Conservation (phyloP, 2,797 vertebrate genomes). For the Squalus acanthias region DNA sequence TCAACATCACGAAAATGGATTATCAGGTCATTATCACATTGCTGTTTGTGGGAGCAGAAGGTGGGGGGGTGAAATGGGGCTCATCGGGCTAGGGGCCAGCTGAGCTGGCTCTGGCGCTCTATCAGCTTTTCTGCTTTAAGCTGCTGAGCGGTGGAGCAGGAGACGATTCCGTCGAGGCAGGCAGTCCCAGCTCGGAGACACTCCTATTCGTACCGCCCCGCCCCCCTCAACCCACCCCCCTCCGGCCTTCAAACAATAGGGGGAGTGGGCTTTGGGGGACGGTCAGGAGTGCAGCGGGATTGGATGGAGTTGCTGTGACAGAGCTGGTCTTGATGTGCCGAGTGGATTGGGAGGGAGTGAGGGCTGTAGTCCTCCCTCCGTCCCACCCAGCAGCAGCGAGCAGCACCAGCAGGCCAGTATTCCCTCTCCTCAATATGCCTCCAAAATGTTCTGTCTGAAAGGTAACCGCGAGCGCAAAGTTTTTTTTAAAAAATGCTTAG, state of each 20-base stretch:
- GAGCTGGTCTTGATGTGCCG: constrained; percentile 17
- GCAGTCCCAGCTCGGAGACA: not conserved
- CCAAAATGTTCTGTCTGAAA: constrained; percentile 84
- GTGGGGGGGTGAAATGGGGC: too few species aligned
- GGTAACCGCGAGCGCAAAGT: constrained; percentile 58
- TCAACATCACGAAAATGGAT: not conserved
- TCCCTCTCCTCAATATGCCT: constrained; percentile 44
- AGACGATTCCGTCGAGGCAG: not conserved
- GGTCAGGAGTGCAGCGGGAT: too few species aligned
- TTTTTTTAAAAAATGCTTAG: not conserved
- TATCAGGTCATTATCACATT: not conserved
- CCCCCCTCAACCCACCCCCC: not conserved
- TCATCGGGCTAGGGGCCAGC: not conserved
- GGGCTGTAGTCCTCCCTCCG: constrained; percentile 47
- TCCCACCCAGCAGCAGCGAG: not conserved
- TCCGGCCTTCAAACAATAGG: not conserved
- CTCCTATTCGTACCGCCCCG: not conserved
- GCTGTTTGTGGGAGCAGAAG: not conserved
- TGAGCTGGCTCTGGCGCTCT: not conserved
- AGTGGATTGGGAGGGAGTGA: constrained; percentile 47
- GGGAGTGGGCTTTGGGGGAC: not conserved
- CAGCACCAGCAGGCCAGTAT: constrained; percentile 17
- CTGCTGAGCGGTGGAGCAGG: not conserved
- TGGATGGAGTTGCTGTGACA: not conserved
- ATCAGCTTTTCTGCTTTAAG: not conserved